A percentile compares a stretch with the other conserved stretches of the same genome.
Evolutionary conservation across 2,888 invertebrate genomes (phyloP).

Genomic region (Cheilosia scutellata): DNA sequence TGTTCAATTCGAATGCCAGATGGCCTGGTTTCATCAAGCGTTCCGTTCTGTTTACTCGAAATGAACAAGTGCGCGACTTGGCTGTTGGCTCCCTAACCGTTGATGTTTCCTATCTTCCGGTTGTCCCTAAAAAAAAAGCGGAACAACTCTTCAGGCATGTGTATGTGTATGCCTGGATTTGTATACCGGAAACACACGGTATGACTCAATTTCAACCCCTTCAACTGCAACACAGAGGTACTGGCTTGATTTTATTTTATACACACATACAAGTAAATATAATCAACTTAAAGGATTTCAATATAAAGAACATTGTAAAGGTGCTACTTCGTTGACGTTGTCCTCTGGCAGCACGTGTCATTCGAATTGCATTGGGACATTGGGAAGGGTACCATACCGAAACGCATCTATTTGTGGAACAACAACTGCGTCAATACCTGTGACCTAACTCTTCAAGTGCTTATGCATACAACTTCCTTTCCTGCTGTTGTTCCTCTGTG

Average conservation of each 20-base stretch:
- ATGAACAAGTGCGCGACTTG: conserved; percentile 60
- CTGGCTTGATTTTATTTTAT: conserved; percentile 2
- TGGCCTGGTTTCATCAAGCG: conserved; percentile 52
- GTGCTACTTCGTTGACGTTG: not conserved
- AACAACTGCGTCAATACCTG: conserved; percentile 57
- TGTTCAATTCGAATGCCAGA: conserved; percentile 51
- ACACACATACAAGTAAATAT: not conserved
- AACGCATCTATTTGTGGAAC: conserved; percentile 46
- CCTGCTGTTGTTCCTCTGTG: conserved; percentile 16
- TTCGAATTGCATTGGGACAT: conserved; percentile 33
- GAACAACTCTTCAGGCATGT: conserved; percentile 2
- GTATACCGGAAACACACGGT: conserved; percentile 61
- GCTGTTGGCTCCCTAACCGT: conserved; percentile 38
- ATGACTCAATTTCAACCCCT: conserved; percentile 65
- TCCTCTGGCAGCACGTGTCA: conserved; percentile 52
- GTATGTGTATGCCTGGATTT: conserved; percentile 36
- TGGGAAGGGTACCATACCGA: not conserved
- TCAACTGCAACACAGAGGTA: conserved; percentile 23
- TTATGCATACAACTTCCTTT: conserved; percentile 34
- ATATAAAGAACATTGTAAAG: conserved; percentile 3
- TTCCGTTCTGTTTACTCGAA: conserved; percentile 32
- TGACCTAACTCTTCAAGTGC: conserved; percentile 39
- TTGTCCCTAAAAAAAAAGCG: conserved; percentile 25
- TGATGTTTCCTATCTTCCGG: conserved; percentile 64
- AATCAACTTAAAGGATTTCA: conserved; percentile 27